phyloP scores from a whole-genome alignment of 2,797 vertebrate genomes.

The Aratinga solstitialis region DNA sequence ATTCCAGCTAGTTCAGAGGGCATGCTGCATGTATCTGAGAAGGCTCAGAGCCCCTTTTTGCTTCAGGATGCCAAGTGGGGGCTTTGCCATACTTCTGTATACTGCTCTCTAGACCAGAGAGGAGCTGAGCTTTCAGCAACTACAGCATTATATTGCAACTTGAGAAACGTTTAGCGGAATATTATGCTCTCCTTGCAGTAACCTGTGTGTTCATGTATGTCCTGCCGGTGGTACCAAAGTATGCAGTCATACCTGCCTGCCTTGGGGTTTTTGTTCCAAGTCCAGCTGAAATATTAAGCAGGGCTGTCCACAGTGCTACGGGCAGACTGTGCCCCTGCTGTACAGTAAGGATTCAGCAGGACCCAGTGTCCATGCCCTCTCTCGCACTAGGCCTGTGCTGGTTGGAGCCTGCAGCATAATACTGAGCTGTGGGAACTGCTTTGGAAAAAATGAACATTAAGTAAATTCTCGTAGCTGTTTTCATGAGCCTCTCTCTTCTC shows the following conservation, averaged over 20 bases:
- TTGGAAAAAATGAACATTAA: constrained; percentile 3
- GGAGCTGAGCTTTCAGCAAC: not conserved
- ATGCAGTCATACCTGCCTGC: not conserved
- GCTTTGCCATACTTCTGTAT: not conserved
- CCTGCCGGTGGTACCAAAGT: not conserved
- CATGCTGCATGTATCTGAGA: not conserved
- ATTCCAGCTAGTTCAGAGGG: constrained; percentile 45
- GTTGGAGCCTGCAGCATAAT: not conserved
- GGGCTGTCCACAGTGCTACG: not conserved
- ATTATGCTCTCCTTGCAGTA: not conserved
- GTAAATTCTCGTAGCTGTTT: constrained; percentile 53
- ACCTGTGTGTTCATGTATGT: not conserved
- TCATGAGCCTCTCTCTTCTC: constrained; percentile 15
- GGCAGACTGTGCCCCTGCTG: not conserved
- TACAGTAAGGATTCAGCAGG: not conserved
- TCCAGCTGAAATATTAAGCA: not conserved
- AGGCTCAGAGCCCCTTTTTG: not conserved
- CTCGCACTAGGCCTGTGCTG: not conserved
- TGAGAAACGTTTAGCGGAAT: not conserved
- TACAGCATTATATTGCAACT: not conserved
- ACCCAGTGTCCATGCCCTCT: not conserved
- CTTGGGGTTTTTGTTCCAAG: not conserved
- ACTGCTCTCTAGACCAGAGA: not conserved
- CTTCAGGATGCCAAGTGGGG: not conserved
- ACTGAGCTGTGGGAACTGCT: constrained; percentile 22